Base-by-base conservation (phyloP, 92 coral and sea anemone genomes). In the Blastomussa wellsi region DNA sequence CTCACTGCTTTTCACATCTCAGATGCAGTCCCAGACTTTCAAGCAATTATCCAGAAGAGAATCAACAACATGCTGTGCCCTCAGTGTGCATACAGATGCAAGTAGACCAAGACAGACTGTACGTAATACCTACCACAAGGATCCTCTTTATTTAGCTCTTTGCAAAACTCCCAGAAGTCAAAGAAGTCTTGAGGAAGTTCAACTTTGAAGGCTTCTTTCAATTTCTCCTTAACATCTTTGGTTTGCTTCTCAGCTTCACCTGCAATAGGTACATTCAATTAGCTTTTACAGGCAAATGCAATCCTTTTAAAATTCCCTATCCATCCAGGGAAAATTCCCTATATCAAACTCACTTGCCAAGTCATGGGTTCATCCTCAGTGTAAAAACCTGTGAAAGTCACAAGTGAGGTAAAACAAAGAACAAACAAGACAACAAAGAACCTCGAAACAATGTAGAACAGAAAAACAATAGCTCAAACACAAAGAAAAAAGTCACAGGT, bases 121-220 rank as follows among this genome's bases (percentile, higher is more conserved):
- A 15, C 31, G 3, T 9, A 31, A 11, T 33, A 48, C 88, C 81
- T 85, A 94, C 99, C 93, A 66, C 84, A 86, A 31, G 99, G 97
- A 37, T 84, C 81, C 19, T 78, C 64, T 11, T 73, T 48, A 70
- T 93, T 88, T 12, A 94, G 88, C 44, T 87, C 83, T 78, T 93
- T 87, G 88, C 99, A 96, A 87, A 92, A 91, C 15, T 89, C 95
- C 93, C 95, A 91, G 66, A 96, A 92, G 52, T 93, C 95, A 88
- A 89, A 94, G 82, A 96, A 96, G 79, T 96, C 99, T 76, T 86
- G 91, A 19, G 99, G 99, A 94, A 96, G 89, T 48, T 92, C 92
- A 33, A 91, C 82, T 44, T 90, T 92, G 89, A 96, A 92, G 53
- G 86, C 91, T 69, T 94, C 91, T 79, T 87, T 91, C 31, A 96